These are phyloP conservation scores for rabbit (Oryctolagus cuniculus) DNA, from an alignment of 2,113 vertebrate genomes.

Conservation along the genomic window DNA sequence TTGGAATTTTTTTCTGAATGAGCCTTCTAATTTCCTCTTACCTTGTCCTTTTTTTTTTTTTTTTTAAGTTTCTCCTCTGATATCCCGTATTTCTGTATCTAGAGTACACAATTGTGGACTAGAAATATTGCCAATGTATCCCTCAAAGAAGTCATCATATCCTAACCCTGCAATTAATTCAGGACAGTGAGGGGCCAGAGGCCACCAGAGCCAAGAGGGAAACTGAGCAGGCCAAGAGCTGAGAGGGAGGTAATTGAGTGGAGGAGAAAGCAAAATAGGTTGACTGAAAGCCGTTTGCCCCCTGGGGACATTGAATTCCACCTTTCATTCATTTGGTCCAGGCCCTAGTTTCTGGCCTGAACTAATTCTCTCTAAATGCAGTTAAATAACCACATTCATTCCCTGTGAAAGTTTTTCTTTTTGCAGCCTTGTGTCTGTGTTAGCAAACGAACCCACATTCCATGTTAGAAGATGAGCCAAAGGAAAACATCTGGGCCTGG, in stretches of 20 bases:
- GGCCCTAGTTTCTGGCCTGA: slow-evolving; percentile 60
- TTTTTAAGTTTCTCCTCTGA: slow-evolving; percentile 6
- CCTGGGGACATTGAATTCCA: slow-evolving; percentile 27
- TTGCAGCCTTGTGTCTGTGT: neutral
- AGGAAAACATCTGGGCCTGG: neutral
- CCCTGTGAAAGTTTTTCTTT: neutral
- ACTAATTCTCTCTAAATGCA: slow-evolving; percentile 46
- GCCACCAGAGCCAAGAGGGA: slow-evolving; percentile 52
- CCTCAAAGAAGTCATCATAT: slow-evolving; percentile 54
- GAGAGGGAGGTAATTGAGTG: slow-evolving; percentile 75
- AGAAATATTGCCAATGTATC: slow-evolving; percentile 51
- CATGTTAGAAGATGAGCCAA: neutral
- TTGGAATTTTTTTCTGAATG: slow-evolving; percentile 61
- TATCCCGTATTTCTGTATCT: slow-evolving; percentile 47
- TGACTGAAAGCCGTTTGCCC: slow-evolving; percentile 65
- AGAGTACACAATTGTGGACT: slow-evolving; percentile 38
- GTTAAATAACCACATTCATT: slow-evolving; percentile 11
- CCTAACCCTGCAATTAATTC: slow-evolving; percentile 64
- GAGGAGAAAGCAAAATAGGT: slow-evolving; percentile 72
- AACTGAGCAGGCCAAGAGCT: slow-evolving; percentile 57
- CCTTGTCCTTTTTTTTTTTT: neutral
- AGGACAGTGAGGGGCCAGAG: slow-evolving; percentile 56
- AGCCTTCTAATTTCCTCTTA: slow-evolving; percentile 56
- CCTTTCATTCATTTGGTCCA: slow-evolving; percentile 58
- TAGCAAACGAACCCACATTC: neutral